Evolutionary conservation across 1,140 invertebrate genomes (phyloP).

Genomic region (Musca vetustissima): DNA sequence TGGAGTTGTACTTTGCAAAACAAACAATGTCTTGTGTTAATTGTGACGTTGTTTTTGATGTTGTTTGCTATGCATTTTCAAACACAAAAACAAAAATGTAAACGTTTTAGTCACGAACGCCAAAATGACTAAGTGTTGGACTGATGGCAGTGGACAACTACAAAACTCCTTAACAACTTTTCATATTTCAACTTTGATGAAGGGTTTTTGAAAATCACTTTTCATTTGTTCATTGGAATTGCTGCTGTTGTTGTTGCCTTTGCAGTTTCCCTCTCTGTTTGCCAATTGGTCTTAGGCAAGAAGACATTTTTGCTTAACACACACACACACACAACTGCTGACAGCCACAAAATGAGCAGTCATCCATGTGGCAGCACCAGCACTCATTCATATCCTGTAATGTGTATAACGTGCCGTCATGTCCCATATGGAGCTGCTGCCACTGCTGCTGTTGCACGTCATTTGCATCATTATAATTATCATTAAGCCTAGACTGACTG

Average conservation of each 20-base stretch:
- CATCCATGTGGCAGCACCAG: neutral
- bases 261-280: neutral
- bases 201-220: conserved; percentile 6
- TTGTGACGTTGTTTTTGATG: neutral
- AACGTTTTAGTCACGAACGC: no score
- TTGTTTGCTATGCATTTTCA: neutral
- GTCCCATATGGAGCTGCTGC: no score
- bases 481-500: neutral
- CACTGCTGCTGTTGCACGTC: neutral
- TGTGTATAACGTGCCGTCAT: no score
- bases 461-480: conserved; percentile 18
- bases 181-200: conserved; percentile 14
- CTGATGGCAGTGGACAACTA: no score
- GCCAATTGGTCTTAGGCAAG: no score
- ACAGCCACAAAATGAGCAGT: conserved; percentile 10
- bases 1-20: no score
- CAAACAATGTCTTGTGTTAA: no score
- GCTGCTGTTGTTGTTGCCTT: neutral
- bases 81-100: no score
- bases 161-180: no score
- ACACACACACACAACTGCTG: no score
- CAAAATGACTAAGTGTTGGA: no score
- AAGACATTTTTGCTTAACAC: conserved; percentile 11
- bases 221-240: neutral
- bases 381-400: no score